phyloP scores from a whole-genome alignment of 1,140 invertebrate species.

The Ectropis grisescens region DNA sequence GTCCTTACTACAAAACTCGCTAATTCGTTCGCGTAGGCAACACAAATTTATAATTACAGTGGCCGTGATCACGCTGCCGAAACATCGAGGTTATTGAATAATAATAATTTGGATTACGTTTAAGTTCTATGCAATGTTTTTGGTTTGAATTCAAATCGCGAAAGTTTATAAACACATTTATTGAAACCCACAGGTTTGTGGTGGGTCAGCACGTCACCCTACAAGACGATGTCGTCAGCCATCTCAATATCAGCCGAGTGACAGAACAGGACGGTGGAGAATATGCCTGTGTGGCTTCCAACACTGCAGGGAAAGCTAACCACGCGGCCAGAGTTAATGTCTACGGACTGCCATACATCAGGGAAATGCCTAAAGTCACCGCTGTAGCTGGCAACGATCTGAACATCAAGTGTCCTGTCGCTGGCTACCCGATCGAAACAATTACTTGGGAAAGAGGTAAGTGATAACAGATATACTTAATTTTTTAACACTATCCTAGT shows the following conservation, averaged over 20 bases:
- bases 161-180: no score
- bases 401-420: constrained; percentile 92
- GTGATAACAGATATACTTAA: no score
- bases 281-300: constrained; percentile 89
- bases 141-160: no score
- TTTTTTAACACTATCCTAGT: no score
- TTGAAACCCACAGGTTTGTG: constrained; percentile 79
- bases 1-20: no score
- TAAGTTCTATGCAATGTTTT: no score
- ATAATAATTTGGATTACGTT: no score
- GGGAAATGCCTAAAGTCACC: constrained; percentile 91
- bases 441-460: constrained; percentile 92
- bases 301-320: constrained; percentile 80
- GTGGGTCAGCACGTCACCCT: constrained; percentile 92
- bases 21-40: no score
- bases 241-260: constrained; percentile 92
- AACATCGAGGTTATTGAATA: no score
- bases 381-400: constrained; percentile 89
- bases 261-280: constrained; percentile 93
- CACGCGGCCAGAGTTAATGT: constrained; percentile 92
- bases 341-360: constrained; percentile 90
- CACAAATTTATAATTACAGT: no score
- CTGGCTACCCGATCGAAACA: constrained; percentile 90
- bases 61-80: no score
- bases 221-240: constrained; percentile 93